These are phyloP conservation scores for Clarias macrocephalus DNA, from an alignment of 2,113 vertebrate species.

Conservation along the genomic window DNA sequence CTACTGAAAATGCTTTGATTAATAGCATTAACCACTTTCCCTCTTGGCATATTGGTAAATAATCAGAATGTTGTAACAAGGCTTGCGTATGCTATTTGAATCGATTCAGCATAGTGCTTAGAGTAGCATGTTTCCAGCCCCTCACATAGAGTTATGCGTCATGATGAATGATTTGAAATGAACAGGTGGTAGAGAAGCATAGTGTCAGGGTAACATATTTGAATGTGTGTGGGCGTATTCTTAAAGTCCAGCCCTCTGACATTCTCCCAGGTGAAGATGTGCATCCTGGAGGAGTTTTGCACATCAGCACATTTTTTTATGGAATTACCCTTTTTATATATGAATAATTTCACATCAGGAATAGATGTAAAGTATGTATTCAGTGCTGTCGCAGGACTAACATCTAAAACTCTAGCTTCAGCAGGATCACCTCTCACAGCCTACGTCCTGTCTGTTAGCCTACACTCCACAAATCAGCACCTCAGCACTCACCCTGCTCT, in stretches of 20 bases:
- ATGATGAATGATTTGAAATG: slow-evolving; percentile 55
- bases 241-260: background rate
- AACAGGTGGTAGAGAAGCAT: background rate
- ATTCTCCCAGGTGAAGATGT: slow-evolving; percentile 44
- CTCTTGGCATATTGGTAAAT: background rate
- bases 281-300: slow-evolving; percentile 58
- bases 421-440: slow-evolving; percentile 59
- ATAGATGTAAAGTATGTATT: slow-evolving; percentile 53
- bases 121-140: slow-evolving; percentile 15
- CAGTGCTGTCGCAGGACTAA: slow-evolving; percentile 57
- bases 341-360: slow-evolving; percentile 63
- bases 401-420: slow-evolving; percentile 63
- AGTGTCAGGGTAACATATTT: background rate
- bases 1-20: background rate
- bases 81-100: background rate
- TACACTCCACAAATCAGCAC: slow-evolving; percentile 36
- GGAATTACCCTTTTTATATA: slow-evolving; percentile 57
- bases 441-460: slow-evolving; percentile 43
- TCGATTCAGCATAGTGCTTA: background rate
- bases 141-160: slow-evolving; percentile 46
- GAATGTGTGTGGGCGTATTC: background rate
- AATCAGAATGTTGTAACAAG: background rate
- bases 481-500: background rate
- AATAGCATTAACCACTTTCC: background rate
- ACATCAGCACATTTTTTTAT: slow-evolving; percentile 67